phyloP scores from a whole-genome alignment of 1,140 invertebrate species.

The Apis florea region DNA sequence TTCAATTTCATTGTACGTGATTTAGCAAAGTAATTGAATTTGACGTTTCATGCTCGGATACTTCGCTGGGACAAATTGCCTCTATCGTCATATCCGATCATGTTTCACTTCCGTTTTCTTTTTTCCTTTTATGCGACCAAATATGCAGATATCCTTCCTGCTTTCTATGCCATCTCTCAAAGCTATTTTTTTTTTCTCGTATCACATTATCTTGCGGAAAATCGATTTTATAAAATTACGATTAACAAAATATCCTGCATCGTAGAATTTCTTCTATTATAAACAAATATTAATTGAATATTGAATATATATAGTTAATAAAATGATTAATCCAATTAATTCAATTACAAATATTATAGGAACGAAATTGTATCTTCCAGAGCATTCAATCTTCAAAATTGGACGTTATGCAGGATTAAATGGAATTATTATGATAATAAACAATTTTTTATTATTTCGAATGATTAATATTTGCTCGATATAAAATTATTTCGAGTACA shows the following conservation, averaged over 20 bases:
- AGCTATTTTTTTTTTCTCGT: neutral
- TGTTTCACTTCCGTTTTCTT: slow-evolving; percentile 25
- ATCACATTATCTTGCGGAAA: neutral
- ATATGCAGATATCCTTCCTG: slow-evolving; percentile 18
- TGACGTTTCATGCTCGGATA: slow-evolving; percentile 33
- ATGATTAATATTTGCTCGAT: neutral
- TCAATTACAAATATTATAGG: neutral
- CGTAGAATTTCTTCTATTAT: neutral
- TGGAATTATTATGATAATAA: too few relatives aligned
- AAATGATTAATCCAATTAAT: neutral
- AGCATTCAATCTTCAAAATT: neutral
- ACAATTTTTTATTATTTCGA: slow-evolving; percentile 24
- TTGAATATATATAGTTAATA: too few relatives aligned
- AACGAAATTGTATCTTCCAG: slow-evolving; percentile 8
- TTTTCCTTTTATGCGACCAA: neutral
- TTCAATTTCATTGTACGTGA: slow-evolving; percentile 10
- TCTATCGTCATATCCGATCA: slow-evolving; percentile 21
- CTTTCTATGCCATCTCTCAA: slow-evolving; percentile 24
- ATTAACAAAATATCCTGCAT: neutral
- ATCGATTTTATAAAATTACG: neutral
- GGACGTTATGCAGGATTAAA: slow-evolving; percentile 18
- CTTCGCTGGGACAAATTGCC: slow-evolving; percentile 20
- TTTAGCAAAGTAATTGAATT: slow-evolving; percentile 34
- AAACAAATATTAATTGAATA: too few relatives aligned
- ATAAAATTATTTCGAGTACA: too few relatives aligned